phyloP scores from a whole-genome alignment of 2,888 invertebrate genomes.

The Eupithecia subumbrata region DNA sequence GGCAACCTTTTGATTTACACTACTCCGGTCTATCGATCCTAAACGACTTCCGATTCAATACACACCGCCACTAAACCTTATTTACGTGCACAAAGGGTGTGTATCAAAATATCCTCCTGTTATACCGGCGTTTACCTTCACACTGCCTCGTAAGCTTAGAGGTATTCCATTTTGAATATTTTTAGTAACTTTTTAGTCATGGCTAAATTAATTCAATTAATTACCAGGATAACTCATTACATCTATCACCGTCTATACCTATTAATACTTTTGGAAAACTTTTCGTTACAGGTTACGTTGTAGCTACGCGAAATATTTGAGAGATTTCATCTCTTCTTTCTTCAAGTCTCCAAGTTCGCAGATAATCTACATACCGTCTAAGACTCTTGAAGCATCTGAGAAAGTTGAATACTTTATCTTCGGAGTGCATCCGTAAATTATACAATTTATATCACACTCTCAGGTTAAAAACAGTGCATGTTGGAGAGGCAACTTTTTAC shows the following conservation, averaged over 20 bases:
- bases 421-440: background rate
- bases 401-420: slow-evolving; percentile 11
- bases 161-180: background rate
- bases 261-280: background rate
- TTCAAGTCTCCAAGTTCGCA: background rate
- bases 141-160: background rate
- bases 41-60: slow-evolving; percentile 39
- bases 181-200: background rate
- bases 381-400: background rate
- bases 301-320: background rate
- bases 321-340: background rate
- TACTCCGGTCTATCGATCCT: slow-evolving; percentile 48
- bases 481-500: slow-evolving; percentile 31
- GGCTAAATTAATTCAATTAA: too few relatives aligned
- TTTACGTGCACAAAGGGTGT: slow-evolving; percentile 18
- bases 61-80: slow-evolving; percentile 32
- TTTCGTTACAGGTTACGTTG: too few relatives aligned
- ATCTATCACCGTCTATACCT: too few relatives aligned
- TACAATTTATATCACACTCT: background rate
- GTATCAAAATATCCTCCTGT: slow-evolving; percentile 7
- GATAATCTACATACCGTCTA: background rate
- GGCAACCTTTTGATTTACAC: slow-evolving; percentile 66
- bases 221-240: too few relatives aligned
- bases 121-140: background rate
- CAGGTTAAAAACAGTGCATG: background rate